A percentile compares a stretch with the other conserved stretches of the same genome.
Conservation (phyloP, 2,113 vertebrate genomes). For the Oryzias melastigma region DNA sequence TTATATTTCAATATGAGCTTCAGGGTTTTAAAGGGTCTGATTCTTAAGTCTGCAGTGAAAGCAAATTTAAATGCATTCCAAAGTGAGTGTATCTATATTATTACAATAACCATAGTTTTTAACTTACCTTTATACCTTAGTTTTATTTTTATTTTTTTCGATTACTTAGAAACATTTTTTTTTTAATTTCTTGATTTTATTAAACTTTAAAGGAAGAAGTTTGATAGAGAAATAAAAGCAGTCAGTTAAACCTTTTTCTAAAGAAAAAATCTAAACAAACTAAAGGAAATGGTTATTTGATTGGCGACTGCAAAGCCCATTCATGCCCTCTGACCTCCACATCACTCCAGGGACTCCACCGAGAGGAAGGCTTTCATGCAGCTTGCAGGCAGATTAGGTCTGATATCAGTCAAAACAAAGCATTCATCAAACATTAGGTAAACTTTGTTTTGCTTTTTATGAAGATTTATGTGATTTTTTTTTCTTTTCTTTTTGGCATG, state of each 20-base stretch:
- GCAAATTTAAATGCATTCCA: too few species aligned
- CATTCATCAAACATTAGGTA: background rate
- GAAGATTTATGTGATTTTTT: background rate
- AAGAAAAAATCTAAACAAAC: slow-evolving; percentile 2
- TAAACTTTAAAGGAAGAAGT: background rate
- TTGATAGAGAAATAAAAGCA: background rate
- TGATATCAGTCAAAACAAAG: slow-evolving; percentile 1
- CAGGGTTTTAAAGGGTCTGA: too few species aligned
- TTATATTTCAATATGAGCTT: too few species aligned
- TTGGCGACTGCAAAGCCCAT: background rate
- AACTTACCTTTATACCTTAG: too few species aligned
- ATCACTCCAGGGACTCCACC: background rate
- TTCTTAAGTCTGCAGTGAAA: too few species aligned
- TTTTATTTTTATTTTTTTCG: too few species aligned
- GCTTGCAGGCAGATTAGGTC: background rate
- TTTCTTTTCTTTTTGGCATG: background rate
- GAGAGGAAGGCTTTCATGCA: slow-evolving; percentile 1
- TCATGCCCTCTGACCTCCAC: slow-evolving; percentile 2
- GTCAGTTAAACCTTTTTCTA: slow-evolving; percentile 1
- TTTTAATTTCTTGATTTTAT: background rate
- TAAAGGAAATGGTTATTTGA: background rate
- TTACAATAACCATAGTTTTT: too few species aligned
- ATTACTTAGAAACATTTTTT: background rate
- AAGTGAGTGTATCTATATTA: too few species aligned
- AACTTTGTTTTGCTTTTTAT: background rate